phyloP scores from a whole-genome alignment of 2,888 invertebrate genomes.

The Melanophora roralis region DNA sequence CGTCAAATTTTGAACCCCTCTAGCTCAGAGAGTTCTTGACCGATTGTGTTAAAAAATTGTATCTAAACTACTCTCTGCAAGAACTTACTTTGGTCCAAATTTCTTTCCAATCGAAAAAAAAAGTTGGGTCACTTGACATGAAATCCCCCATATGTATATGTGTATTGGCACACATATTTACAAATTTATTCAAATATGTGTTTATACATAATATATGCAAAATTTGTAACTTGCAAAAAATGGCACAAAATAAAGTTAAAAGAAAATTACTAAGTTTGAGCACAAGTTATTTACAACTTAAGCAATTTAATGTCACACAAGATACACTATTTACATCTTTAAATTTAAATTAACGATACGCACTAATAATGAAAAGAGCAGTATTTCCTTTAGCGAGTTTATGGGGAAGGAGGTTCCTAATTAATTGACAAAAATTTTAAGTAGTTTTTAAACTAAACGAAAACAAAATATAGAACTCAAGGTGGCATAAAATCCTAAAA shows the following conservation, averaged over 20 bases:
- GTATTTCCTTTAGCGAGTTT: neutral
- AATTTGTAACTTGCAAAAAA: neutral
- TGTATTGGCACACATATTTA: neutral
- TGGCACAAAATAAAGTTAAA: slow-evolving; percentile 19
- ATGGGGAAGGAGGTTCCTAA: neutral
- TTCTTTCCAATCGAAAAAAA: too few species aligned
- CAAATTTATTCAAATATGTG: neutral
- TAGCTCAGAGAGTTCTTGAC: too few species aligned
- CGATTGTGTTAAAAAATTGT: too few species aligned
- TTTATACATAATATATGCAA: neutral
- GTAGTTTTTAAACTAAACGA: too few species aligned
- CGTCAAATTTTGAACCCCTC: too few species aligned
- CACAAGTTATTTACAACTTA: slow-evolving; percentile 33
- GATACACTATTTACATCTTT: neutral
- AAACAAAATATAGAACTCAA: too few species aligned
- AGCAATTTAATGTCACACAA: slow-evolving; percentile 31
- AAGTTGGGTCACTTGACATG: too few species aligned
- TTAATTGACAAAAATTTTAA: neutral
- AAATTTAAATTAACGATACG: slow-evolving; percentile 15
- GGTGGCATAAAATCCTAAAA: too few species aligned
- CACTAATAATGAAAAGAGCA: slow-evolving; percentile 17
- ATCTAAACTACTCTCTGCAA: too few species aligned
- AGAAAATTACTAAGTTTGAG: slow-evolving; percentile 42
- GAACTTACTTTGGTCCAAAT: too few species aligned
- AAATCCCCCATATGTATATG: too few species aligned